These are phyloP conservation scores for Leucophora obtusa DNA, from an alignment of 2,888 invertebrate genomes.

Conservation along the genomic window DNA sequence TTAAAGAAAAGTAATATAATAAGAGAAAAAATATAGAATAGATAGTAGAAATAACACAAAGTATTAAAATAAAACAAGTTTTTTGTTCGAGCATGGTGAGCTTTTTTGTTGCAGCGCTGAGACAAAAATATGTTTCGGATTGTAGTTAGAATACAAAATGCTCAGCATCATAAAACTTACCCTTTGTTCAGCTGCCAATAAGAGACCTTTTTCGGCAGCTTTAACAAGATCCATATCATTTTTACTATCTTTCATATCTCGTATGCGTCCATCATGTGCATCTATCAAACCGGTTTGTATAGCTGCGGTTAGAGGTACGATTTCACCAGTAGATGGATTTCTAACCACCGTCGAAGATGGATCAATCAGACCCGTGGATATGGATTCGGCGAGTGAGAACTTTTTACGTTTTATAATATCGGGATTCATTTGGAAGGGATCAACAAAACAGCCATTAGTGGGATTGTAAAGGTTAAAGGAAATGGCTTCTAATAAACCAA, in stretches of 20 bases:
- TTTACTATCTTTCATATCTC: conserved; percentile 79
- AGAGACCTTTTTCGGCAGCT: conserved; percentile 91
- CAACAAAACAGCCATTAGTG: conserved; percentile 88
- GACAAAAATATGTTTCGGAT: neutral
- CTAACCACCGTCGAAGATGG: conserved; percentile 91
- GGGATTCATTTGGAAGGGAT: conserved; percentile 86
- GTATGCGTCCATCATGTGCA: conserved; percentile 85
- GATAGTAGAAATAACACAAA: conserved; percentile 39
- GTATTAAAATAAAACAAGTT: conserved; percentile 4
- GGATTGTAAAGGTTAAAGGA: conserved; percentile 91
- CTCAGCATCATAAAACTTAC: conserved; percentile 82
- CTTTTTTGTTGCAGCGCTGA: conserved; percentile 49
- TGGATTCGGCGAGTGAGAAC: conserved; percentile 87
- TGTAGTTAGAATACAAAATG: conserved; percentile 61
- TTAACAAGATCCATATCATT: conserved; percentile 86
- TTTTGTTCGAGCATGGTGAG: conserved; percentile 61
- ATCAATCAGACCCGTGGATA: conserved; percentile 88
- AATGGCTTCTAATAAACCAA: conserved; percentile 89
- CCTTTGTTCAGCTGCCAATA: conserved; percentile 94
- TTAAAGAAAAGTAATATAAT: conserved; percentile 21
- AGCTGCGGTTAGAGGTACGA: conserved; percentile 87
- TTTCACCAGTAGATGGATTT: conserved; percentile 85
- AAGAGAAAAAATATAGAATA: conserved; percentile 32
- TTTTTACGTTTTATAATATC: conserved; percentile 84
- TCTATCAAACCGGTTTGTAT: conserved; percentile 87